A percentile compares a stretch with the other conserved stretches of the same genome.
Conservation (phyloP, 2,888 invertebrate genomes). For the Campoplex capitator region DNA sequence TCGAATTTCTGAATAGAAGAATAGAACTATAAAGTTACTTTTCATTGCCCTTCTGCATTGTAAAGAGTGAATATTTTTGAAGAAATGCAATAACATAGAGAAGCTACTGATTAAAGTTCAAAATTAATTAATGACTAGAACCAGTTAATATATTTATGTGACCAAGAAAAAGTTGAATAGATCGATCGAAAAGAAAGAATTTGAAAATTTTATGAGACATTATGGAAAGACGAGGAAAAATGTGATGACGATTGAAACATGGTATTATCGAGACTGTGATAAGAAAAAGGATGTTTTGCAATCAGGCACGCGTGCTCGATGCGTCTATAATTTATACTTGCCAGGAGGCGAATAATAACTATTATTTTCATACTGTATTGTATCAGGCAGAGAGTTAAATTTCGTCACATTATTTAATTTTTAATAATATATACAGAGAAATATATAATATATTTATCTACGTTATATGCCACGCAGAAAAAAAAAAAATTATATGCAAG, state of each 20-base stretch:
- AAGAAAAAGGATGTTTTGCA: constrained; percentile 55
- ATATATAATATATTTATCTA: constrained; percentile 48
- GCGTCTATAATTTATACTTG: constrained; percentile 42
- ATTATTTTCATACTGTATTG: constrained; percentile 48
- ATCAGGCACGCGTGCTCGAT: constrained; percentile 66
- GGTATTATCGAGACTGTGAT: constrained; percentile 62
- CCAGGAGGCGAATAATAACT: constrained; percentile 62
- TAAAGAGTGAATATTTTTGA: not conserved
- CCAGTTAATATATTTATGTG: not conserved
- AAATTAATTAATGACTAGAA: not conserved
- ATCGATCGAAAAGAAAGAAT: not conserved
- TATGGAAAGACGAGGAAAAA: constrained; percentile 20
- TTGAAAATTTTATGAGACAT: not conserved
- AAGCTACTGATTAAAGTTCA: not conserved
- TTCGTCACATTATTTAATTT: constrained; percentile 60
- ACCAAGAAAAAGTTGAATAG: not conserved
- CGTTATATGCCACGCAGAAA: not conserved
- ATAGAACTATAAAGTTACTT: not conserved
- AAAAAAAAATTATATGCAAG: not conserved
- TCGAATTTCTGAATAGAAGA: not conserved
- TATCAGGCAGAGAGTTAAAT: constrained; percentile 51
- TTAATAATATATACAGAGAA: constrained; percentile 54
- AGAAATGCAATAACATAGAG: not conserved
- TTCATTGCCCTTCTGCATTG: not conserved
- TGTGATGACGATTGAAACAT: constrained; percentile 35